Conservation (phyloP, 1,140 invertebrate genomes). For the Leptinotarsa texana region DNA sequence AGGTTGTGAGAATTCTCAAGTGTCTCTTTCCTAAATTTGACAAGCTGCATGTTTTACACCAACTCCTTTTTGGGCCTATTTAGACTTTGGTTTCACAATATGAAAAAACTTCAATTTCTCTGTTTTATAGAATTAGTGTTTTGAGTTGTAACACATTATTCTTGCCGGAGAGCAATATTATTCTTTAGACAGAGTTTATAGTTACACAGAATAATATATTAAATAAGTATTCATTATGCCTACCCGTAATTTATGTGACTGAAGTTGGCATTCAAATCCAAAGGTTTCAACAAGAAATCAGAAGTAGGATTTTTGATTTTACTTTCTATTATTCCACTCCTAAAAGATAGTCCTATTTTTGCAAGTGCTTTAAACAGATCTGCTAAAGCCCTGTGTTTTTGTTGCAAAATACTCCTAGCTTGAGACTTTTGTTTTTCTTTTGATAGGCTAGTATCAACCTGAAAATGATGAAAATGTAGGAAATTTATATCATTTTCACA, state of each 20-base stretch:
- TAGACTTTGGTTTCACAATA: too few relatives aligned
- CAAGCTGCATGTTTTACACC: too few relatives aligned
- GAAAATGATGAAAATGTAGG: constrained; percentile 30
- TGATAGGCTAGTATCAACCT: constrained; percentile 65
- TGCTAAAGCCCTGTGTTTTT: constrained; percentile 79
- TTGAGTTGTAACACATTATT: too few relatives aligned
- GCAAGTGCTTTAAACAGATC: constrained; percentile 82
- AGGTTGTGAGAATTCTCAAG: too few relatives aligned
- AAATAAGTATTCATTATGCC: constrained; percentile 6
- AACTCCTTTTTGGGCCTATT: too few relatives aligned
- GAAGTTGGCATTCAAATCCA: constrained; percentile 63
- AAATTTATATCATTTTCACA: background rate
- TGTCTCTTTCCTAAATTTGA: too few relatives aligned
- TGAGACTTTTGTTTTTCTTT: constrained; percentile 79
- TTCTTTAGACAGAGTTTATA: too few relatives aligned
- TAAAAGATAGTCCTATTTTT: constrained; percentile 75
- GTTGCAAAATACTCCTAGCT: constrained; percentile 79
- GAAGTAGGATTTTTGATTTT: constrained; percentile 52
- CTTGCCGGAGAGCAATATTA: too few relatives aligned
- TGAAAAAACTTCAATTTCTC: too few relatives aligned
- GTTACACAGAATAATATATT: background rate
- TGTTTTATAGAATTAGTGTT: too few relatives aligned
- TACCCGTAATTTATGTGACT: constrained; percentile 58
- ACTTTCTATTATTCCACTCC: constrained; percentile 67
- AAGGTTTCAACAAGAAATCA: constrained; percentile 63